Conservation (phyloP, 1,140 invertebrate species). For the Latrodectus geometricus region DNA sequence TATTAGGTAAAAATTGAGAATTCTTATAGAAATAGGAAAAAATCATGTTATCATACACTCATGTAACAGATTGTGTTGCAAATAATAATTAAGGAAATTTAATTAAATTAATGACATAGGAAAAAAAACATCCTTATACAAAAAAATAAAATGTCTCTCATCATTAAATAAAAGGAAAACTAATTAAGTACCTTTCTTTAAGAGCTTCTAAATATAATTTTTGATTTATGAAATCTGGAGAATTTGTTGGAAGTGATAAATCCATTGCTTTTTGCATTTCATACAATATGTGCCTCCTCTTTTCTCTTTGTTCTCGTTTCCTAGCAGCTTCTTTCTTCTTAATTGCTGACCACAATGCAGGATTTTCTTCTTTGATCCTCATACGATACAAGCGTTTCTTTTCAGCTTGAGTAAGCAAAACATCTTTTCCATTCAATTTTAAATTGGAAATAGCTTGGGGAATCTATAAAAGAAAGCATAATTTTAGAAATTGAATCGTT, state of each 20-base stretch:
- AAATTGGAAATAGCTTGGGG: too few relatives aligned
- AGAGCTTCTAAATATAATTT: constrained; percentile 40
- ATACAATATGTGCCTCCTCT: constrained; percentile 5
- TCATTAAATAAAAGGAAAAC: neutral
- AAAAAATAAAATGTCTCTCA: neutral
- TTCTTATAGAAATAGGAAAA: too few relatives aligned
- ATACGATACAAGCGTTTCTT: constrained; percentile 25
- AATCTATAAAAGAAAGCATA: neutral
- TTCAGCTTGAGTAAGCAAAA: constrained; percentile 34
- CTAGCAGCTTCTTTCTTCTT: constrained; percentile 33
- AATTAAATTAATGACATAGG: too few relatives aligned
- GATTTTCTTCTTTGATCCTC: constrained; percentile 41
- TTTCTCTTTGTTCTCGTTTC: constrained; percentile 28
- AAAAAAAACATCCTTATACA: neutral
- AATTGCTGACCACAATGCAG: constrained; percentile 26
- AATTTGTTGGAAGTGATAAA: neutral
- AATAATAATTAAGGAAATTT: too few relatives aligned
- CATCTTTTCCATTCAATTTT: too few relatives aligned
- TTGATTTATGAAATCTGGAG: constrained; percentile 21
- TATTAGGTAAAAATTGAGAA: too few relatives aligned
- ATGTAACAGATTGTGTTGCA: too few relatives aligned
- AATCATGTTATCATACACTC: too few relatives aligned
- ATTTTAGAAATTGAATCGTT: neutral
- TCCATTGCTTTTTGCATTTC: constrained; percentile 43
- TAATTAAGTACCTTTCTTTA: constrained; percentile 38